Conservation (phyloP, 2,888 invertebrate species). For the Atherix ibis region DNA sequence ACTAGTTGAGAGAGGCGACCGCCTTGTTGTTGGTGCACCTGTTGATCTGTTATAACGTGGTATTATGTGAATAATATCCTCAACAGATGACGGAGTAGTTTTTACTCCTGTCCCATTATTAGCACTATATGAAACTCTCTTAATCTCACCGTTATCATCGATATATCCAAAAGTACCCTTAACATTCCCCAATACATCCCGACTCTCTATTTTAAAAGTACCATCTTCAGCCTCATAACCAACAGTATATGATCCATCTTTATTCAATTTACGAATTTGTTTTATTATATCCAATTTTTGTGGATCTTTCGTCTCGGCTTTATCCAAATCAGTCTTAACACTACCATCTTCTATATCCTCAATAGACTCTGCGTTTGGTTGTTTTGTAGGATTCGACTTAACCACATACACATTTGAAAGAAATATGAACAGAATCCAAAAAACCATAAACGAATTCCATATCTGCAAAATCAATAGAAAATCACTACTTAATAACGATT, state of each 20-base stretch:
- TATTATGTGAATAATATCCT: conserved; percentile 22
- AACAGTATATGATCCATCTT: conserved; percentile 70
- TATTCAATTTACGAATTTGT: conserved; percentile 63
- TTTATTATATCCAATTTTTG: conserved; percentile 63
- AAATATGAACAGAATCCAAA: too few relatives aligned
- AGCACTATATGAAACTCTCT: conserved; percentile 57
- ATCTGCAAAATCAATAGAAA: too few relatives aligned
- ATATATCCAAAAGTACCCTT: conserved; percentile 73
- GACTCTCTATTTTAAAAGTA: conserved; percentile 69
- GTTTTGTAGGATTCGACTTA: too few relatives aligned
- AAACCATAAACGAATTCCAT: too few relatives aligned
- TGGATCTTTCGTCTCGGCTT: conserved; percentile 47
- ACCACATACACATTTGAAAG: too few relatives aligned
- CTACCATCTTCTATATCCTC: conserved; percentile 26
- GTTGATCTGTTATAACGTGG: conserved; percentile 29
- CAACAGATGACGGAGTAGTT: conserved; percentile 18
- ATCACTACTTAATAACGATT: too few relatives aligned
- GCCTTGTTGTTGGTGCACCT: conserved; percentile 38
- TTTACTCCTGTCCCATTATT: conserved; percentile 35
- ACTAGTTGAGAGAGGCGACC: conserved; percentile 33
- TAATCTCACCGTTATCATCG: conserved; percentile 59
- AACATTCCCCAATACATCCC: conserved; percentile 62
- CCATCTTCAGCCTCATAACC: conserved; percentile 77
- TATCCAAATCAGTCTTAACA: conserved; percentile 35
- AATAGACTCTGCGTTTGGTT: too few relatives aligned